Conservation (phyloP, 2,797 vertebrate genomes). For the Knipowitschia caucasica region DNA sequence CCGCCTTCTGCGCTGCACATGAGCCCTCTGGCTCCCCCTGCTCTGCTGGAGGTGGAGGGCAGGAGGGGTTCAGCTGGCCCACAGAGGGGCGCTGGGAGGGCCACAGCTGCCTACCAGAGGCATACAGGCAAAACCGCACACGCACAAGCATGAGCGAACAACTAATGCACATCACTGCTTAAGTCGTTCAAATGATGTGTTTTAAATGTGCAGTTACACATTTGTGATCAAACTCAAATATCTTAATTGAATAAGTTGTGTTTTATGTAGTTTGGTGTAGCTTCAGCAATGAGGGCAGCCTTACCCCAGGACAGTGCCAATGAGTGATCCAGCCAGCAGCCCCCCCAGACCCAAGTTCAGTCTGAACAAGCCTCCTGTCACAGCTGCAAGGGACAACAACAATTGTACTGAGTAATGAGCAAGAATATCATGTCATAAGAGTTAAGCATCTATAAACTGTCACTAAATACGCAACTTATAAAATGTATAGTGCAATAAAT, state of each 20-base stretch:
- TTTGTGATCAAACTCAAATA: not conserved
- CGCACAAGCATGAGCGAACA: constrained; percentile 12
- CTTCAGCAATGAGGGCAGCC: constrained; percentile 27
- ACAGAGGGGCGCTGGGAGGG: constrained; percentile 68
- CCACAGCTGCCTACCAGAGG: constrained; percentile 72
- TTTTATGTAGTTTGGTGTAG: not conserved
- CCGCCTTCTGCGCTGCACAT: constrained; percentile 66
- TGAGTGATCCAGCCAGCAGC: constrained; percentile 78
- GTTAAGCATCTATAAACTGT: not conserved
- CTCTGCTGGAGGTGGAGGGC: constrained; percentile 19
- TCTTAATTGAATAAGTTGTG: not conserved
- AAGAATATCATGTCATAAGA: not conserved
- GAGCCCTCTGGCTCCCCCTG: constrained; percentile 65
- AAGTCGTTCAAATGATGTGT: not conserved
- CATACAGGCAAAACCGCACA: constrained; percentile 11
- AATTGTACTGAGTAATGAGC: too few relatives aligned
- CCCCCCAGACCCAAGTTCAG: constrained; percentile 85
- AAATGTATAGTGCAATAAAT: too few relatives aligned
- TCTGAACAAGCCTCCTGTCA: constrained; percentile 87
- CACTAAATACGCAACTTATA: too few relatives aligned
- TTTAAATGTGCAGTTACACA: not conserved
- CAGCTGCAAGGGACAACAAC: constrained; percentile 62
- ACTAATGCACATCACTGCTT: not conserved
- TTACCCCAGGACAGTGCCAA: constrained; percentile 86
- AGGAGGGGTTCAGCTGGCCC: constrained; percentile 59